phyloP scores from a whole-genome alignment of 2,113 vertebrate genomes.

The Cromileptes altivelis region DNA sequence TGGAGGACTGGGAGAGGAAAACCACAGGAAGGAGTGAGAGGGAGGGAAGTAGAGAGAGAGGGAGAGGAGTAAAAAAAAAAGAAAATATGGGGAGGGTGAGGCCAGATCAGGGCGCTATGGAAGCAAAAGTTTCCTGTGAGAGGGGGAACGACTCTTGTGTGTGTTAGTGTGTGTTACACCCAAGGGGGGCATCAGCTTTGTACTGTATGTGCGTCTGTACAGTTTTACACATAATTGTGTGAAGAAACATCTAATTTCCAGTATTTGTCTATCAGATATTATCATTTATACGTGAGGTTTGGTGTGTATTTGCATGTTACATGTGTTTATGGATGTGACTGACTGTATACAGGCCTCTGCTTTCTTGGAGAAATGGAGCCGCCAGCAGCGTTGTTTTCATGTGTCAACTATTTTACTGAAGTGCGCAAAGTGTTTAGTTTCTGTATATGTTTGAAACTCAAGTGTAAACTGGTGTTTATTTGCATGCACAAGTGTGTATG shows the following conservation, averaged over 20 bases:
- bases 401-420: background rate
- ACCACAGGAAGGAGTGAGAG: slow-evolving; percentile 72
- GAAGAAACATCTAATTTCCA: background rate
- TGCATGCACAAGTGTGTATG: background rate
- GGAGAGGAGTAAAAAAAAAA: no score
- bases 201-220: background rate
- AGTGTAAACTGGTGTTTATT: background rate
- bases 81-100: slow-evolving; percentile 50
- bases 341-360: no score
- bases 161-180: slow-evolving; percentile 16
- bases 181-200: background rate
- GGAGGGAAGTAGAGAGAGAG: slow-evolving; percentile 36
- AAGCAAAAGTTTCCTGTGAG: slow-evolving; percentile 77
- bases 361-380: background rate
- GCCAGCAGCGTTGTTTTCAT: background rate
- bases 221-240: background rate
- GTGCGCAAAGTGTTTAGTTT: background rate
- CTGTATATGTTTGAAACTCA: no score
- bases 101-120: slow-evolving; percentile 70
- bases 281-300: background rate
- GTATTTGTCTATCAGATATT: background rate
- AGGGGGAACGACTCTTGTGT: slow-evolving; percentile 55
- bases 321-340: background rate
- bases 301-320: background rate
- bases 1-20: slow-evolving; percentile 78